These are phyloP conservation scores for Limanda limanda DNA, from an alignment of 2,113 vertebrate species.

Conservation along the genomic window DNA sequence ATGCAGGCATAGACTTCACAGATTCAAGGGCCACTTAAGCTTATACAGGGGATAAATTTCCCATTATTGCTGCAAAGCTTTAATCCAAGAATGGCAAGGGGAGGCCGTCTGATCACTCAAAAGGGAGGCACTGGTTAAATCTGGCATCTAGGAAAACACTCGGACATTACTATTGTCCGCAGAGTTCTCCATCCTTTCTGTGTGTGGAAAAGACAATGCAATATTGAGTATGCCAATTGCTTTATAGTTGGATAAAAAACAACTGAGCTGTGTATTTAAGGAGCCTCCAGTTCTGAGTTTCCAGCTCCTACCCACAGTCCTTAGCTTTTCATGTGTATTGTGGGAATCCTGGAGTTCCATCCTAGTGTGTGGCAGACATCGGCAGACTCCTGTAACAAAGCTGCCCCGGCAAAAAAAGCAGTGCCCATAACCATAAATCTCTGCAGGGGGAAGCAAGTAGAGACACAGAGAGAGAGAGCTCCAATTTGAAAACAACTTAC, in stretches of 20 bases:
- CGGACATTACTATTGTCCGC: too few relatives aligned
- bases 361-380: constrained; percentile 58
- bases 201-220: not conserved
- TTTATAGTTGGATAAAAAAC: not conserved
- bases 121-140: constrained; percentile 26
- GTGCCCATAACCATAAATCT: constrained; percentile 67
- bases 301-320: constrained; percentile 18
- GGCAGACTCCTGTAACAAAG: constrained; percentile 56
- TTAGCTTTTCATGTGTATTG: constrained; percentile 36
- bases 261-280: not conserved
- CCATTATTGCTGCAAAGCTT: constrained; percentile 53
- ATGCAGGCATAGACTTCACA: constrained; percentile 18
- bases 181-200: too few relatives aligned
- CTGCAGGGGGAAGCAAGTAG: constrained; percentile 31
- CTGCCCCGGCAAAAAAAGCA: constrained; percentile 47
- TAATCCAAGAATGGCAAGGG: constrained; percentile 47
- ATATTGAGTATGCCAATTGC: not conserved
- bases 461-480: constrained; percentile 41
- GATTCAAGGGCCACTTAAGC: constrained; percentile 50
- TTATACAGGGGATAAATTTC: constrained; percentile 57
- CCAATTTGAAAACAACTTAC: constrained; percentile 60
- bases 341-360: constrained; percentile 62
- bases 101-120: constrained; percentile 18
- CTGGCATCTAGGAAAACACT: not conserved
- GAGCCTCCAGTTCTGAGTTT: not conserved